Base-by-base conservation (phyloP, 1,140 invertebrate genomes). In the Pygmarrhopalites habei region DNA sequence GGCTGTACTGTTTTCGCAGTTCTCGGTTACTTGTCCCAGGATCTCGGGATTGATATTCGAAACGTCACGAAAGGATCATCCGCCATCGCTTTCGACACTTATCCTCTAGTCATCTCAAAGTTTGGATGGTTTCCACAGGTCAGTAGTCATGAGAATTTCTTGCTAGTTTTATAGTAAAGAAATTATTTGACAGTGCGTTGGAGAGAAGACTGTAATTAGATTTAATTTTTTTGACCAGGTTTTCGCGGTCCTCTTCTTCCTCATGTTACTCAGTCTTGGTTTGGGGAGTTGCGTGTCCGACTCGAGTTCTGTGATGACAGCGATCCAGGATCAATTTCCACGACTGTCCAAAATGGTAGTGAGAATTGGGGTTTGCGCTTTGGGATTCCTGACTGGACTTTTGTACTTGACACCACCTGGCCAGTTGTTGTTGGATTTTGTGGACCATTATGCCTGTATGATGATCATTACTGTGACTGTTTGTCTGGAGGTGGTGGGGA, bases 391-490 rank as follows among this genome's bases (percentile, higher is more conserved):
- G 0, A 68, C 85, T 59, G 86, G 88, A 7, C 77, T 89, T 2
- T 77, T 88, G 44, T 90, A 88, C 70, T 80, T 86, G 25, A 90
- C 88, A 25, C 60, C 60, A 2, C 91, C 89, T 19, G 46, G 92
- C 1, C 87, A 90, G 72, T 91, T 86, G 72, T 82, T 94, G 26
- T 77, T 95, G 32, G 86, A 83, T 58, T 75, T 95, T 19, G 84
- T 94, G 26, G 91, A 95, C 74, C 84, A 85, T 71, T 94, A 88
- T 74, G 89, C 85, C 10, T 86, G 85, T n/a, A 30, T 29, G 2
- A 88, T 90, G 66, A 82, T 89, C 57, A 83, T 88, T 23, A 81
- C 89, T 56, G 81, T 89, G 52, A 78, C 89, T 30, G 86, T 86
- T 4, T 83, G 86, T 15, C 77, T 83, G 26, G 87, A 91, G 75